phyloP scores from a whole-genome alignment of 2,113 vertebrate genomes.

The Myotis davidii region DNA sequence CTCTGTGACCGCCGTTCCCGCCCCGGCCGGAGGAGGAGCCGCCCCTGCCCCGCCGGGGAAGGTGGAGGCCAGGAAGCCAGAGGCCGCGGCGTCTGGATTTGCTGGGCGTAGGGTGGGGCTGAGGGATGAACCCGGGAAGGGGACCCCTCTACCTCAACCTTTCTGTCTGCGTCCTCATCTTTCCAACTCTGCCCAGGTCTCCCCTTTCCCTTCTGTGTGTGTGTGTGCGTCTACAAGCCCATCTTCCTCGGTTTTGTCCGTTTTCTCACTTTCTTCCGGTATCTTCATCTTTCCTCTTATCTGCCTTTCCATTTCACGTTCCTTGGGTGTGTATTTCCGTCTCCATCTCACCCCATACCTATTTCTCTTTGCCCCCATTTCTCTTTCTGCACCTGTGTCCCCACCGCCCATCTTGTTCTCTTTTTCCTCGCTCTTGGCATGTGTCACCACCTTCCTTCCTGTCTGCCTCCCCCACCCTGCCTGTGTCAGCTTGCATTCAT shows the following conservation, averaged over 20 bases:
- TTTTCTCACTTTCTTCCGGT: slow-evolving; percentile 9
- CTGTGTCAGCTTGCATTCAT: slow-evolving; percentile 31
- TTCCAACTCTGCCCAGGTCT: slow-evolving; percentile 12
- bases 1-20: slow-evolving; percentile 6
- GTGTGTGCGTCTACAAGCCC: background rate
- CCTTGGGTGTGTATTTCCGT: background rate
- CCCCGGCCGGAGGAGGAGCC: slow-evolving; percentile 37
- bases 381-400: background rate
- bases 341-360: background rate
- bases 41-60: slow-evolving; percentile 55
- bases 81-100: slow-evolving; percentile 53
- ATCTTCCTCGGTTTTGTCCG: background rate
- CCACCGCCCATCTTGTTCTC: background rate
- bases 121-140: slow-evolving; percentile 30
- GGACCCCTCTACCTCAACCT: slow-evolving; percentile 55
- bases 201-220: background rate
- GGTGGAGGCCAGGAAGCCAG: slow-evolving; percentile 60
- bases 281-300: slow-evolving; percentile 37
- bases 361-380: background rate
- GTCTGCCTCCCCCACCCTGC: background rate
- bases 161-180: slow-evolving; percentile 63
- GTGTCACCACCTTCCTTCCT: slow-evolving; percentile 63
- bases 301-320: background rate
- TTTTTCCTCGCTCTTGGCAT: background rate
- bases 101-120: slow-evolving; percentile 44